Evolutionary conservation across 2,888 invertebrate genomes (phyloP).

Genomic region (Callinectes sapidus): DNA sequence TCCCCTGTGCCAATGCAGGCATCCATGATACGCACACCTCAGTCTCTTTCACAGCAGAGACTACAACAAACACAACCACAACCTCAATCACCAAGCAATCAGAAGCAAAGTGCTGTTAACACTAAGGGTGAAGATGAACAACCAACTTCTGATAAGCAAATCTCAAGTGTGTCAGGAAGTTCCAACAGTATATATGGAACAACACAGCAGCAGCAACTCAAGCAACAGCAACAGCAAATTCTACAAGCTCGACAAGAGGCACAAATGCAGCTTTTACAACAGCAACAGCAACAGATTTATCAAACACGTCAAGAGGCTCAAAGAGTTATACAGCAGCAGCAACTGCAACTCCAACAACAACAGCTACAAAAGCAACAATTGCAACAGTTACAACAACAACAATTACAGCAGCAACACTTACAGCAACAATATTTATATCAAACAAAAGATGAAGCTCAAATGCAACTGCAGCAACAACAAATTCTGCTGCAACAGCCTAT

Average conservation of each 20-base stretch:
- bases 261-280: constrained; percentile 62
- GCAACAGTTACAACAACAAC: constrained; percentile 61
- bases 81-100: constrained; percentile 51
- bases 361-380: constrained; percentile 44
- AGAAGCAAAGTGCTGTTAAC: constrained; percentile 53
- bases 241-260: constrained; percentile 64
- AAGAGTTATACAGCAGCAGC: constrained; percentile 55
- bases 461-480: constrained; percentile 70
- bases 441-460: constrained; percentile 67
- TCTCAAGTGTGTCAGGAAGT: constrained; percentile 61
- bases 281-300: constrained; percentile 64
- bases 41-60: constrained; percentile 64
- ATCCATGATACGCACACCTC: constrained; percentile 51
- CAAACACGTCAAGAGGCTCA: constrained; percentile 62
- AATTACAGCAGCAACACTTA: constrained; percentile 58
- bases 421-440: constrained; percentile 66
- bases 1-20: constrained; percentile 29
- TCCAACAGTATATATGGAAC: constrained; percentile 62
- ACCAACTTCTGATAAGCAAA: constrained; percentile 53
- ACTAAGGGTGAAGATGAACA: constrained; percentile 53
- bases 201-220: constrained; percentile 58
- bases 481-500: constrained; percentile 58
- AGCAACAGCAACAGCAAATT: constrained; percentile 59
- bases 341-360: constrained; percentile 49
- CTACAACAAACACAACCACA: constrained; percentile 56